phyloP scores from a whole-genome alignment of 2,888 invertebrate genomes.

The Ectemnius continuus region DNA sequence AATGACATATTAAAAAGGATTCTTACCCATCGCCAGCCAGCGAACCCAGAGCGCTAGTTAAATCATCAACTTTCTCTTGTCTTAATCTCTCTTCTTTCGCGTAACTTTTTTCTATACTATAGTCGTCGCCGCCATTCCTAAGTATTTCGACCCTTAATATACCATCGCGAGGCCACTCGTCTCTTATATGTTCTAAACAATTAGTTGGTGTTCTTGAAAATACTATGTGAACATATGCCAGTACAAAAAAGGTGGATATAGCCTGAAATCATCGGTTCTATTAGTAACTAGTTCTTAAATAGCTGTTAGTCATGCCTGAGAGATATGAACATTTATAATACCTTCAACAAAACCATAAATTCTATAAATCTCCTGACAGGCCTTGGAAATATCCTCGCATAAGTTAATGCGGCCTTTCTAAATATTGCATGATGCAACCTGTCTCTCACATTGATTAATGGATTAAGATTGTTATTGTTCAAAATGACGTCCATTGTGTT shows the following conservation, averaged over 20 bases:
- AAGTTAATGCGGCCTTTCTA: conserved; percentile 93
- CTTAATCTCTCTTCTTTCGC: conserved; percentile 88
- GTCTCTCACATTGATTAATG: conserved; percentile 91
- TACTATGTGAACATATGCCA: conserved; percentile 96
- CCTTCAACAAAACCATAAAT: conserved; percentile 89
- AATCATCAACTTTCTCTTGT: conserved; percentile 82
- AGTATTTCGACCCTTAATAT: conserved; percentile 95
- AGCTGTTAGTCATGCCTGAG: too few species aligned
- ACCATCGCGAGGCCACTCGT: conserved; percentile 96
- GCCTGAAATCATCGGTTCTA: conserved; percentile 80
- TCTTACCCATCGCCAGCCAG: conserved; percentile 84
- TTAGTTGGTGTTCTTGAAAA: conserved; percentile 96
- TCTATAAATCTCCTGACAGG: conserved; percentile 90
- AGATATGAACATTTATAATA: conserved; percentile 64
- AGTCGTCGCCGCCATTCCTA: conserved; percentile 85
- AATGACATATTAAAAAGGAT: conserved; percentile 10
- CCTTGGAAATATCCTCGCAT: conserved; percentile 93
- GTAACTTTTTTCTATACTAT: conserved; percentile 90
- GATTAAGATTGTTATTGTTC: conserved; percentile 83
- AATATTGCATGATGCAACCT: conserved; percentile 96
- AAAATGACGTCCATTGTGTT: conserved; percentile 70
- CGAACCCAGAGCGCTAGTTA: conserved; percentile 82
- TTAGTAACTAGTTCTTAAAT: neutral
- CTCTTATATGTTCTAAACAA: conserved; percentile 92
- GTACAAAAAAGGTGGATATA: conserved; percentile 90